These are phyloP conservation scores for Cataglyphis altisquamis DNA, from an alignment of 2,888 invertebrate species.

Conservation along the genomic window DNA sequence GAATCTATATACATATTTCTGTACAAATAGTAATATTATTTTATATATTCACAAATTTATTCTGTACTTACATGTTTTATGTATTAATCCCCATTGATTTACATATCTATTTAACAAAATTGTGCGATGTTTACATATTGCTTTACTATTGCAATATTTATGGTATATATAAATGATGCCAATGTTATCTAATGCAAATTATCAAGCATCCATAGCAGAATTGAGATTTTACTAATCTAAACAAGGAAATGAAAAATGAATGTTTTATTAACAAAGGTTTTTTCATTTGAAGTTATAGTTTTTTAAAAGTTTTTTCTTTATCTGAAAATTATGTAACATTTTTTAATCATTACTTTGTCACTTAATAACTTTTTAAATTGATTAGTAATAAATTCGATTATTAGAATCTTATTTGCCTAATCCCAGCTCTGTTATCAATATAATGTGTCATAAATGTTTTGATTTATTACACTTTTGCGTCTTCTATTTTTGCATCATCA, in stretches of 20 bases:
- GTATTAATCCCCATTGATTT: constrained; percentile 70
- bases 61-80: constrained; percentile 52
- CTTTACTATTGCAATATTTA: neutral
- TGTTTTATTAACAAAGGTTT: neutral
- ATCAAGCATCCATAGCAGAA: neutral
- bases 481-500: constrained; percentile 37
- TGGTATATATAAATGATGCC: constrained; percentile 2
- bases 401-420: constrained; percentile 1
- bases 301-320: neutral
- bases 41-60: constrained; percentile 67
- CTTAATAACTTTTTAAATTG: neutral
- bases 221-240: neutral
- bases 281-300: neutral
- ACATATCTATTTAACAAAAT: constrained; percentile 43
- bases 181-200: constrained; percentile 13
- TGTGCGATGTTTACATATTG: constrained; percentile 28
- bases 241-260: neutral
- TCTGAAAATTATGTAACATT: neutral
- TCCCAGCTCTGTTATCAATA: neutral
- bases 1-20: constrained; percentile 69
- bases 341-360: neutral
- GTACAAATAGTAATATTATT: constrained; percentile 65
- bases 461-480: constrained; percentile 22
- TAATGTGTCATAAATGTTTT: neutral
- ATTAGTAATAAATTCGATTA: neutral